A percentile compares a stretch with the other conserved stretches of the same genome.
Evolutionary conservation across 2,797 vertebrate species (phyloP).

Genomic region (Girardinus metallicus): DNA sequence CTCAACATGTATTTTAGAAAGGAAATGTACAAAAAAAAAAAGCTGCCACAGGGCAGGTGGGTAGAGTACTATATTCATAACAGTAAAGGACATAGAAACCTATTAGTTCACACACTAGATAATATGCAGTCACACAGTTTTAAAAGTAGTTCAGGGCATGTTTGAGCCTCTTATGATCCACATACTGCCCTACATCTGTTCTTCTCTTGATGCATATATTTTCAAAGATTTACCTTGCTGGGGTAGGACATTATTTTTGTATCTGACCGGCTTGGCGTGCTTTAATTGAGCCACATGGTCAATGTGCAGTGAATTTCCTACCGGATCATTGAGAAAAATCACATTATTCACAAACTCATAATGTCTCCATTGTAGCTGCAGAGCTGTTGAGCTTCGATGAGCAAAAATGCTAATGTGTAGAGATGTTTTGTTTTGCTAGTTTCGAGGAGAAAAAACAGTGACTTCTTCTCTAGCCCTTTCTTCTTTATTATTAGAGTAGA

Average conservation of each 20-base stretch:
- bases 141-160: background rate
- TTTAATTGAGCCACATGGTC: conserved; percentile 25
- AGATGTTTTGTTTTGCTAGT: background rate
- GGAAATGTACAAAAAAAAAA: background rate
- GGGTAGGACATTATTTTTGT: conserved; percentile 12
- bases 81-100: background rate
- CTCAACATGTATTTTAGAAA: background rate
- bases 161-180: background rate
- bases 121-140: background rate
- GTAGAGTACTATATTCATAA: background rate
- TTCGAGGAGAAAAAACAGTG: background rate
- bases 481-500: conserved; percentile 22
- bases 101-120: background rate
- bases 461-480: background rate
- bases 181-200: conserved; percentile 2
- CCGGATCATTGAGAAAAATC: conserved; percentile 27
- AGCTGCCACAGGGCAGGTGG: background rate
- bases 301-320: conserved; percentile 13
- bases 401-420: conserved; percentile 16
- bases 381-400: conserved; percentile 43
- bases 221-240: conserved; percentile 32
- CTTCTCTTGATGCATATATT: conserved; percentile 32
- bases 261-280: conserved; percentile 21
- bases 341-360: conserved; percentile 30
- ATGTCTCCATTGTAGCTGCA: conserved; percentile 20